These are phyloP conservation scores for Nyctibius grandis DNA, from an alignment of 2,797 vertebrate genomes.

Conservation along the genomic window DNA sequence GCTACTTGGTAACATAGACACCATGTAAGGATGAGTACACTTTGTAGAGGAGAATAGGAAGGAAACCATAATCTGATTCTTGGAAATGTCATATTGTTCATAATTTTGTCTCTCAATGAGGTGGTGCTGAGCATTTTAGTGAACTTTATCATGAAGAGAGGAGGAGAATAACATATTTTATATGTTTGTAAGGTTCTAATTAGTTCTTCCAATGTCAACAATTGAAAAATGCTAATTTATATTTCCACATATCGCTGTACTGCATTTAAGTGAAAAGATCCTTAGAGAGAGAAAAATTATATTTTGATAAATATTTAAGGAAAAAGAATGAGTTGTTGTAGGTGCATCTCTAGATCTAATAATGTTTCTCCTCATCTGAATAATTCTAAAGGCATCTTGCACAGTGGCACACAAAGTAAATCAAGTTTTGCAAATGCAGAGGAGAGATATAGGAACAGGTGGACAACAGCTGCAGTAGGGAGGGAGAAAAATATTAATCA, in stretches of 20 bases:
- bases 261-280: neutral
- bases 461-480: neutral
- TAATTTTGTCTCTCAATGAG: neutral
- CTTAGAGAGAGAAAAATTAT: neutral
- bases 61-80: neutral
- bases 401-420: neutral
- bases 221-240: neutral
- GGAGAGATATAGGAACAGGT: neutral
- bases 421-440: neutral
- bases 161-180: neutral
- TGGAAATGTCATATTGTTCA: neutral
- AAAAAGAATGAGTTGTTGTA: neutral
- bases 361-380: neutral
- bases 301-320: neutral
- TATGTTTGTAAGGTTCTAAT: neutral
- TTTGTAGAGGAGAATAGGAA: neutral
- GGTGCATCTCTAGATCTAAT: neutral
- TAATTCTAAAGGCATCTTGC: neutral
- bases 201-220: neutral
- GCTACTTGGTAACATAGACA: neutral
- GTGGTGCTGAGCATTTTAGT: neutral
- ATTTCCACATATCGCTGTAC: neutral
- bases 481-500: neutral
- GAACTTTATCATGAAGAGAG: neutral
- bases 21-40: neutral